Percentiles rank a stretch among this genome's conserved stretches.
Conservation (phyloP, 2,888 invertebrate genomes). For the Macropis europaea region DNA sequence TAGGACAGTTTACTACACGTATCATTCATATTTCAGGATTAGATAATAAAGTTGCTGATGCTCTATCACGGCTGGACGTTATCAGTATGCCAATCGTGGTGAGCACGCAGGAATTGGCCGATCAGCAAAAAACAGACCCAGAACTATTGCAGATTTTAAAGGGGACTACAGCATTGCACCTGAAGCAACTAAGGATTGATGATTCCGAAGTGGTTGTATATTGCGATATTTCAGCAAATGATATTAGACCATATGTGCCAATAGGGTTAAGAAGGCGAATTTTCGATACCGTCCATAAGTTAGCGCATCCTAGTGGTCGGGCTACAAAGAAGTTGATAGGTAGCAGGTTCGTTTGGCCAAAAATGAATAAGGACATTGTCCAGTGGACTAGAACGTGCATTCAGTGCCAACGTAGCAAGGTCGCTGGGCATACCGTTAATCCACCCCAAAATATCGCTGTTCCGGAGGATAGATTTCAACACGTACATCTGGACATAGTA, state of each 20-base stretch:
- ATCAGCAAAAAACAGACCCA: background rate
- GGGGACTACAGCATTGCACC: background rate
- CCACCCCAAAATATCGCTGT: conserved; percentile 41
- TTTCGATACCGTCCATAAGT: background rate
- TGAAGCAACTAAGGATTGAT: background rate
- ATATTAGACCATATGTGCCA: background rate
- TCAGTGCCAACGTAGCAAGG: conserved; percentile 70
- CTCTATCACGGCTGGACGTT: background rate
- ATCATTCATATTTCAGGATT: background rate
- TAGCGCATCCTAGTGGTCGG: background rate
- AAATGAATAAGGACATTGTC: conserved; percentile 45
- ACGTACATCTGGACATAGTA: conserved; percentile 78
- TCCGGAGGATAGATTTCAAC: conserved; percentile 68
- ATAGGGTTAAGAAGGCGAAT: background rate
- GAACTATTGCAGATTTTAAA: background rate
- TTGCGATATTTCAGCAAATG: background rate
- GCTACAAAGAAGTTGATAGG: background rate
- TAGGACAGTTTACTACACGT: background rate
- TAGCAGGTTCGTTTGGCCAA: conserved; percentile 44
- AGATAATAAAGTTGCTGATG: background rate
- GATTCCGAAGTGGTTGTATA: background rate
- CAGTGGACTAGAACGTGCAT: conserved; percentile 66
- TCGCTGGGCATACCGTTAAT: conserved; percentile 63
- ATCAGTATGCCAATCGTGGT: background rate
- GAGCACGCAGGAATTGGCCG: background rate